Percentiles rank a stretch among this genome's conserved stretches.
phyloP scores from a whole-genome alignment of 2,888 invertebrate species.

The Tachina lurida region DNA sequence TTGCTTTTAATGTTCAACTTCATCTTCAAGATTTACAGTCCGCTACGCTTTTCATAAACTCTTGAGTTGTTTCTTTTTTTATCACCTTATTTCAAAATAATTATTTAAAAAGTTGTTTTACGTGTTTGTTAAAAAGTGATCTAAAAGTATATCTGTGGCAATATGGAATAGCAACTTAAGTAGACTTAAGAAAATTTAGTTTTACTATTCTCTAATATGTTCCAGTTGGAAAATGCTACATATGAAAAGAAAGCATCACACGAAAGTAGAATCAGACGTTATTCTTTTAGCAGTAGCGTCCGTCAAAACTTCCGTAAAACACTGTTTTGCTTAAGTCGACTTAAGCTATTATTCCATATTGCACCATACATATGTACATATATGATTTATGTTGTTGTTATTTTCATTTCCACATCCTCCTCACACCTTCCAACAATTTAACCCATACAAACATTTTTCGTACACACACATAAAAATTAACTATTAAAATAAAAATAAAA shows the following conservation, averaged over 20 bases:
- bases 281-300: not conserved
- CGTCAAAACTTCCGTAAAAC: not conserved
- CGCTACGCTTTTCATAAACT: not conserved
- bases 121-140: not conserved
- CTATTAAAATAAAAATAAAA: conserved; percentile 18
- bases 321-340: not conserved
- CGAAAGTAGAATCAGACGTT: too few relatives aligned
- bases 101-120: not conserved
- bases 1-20: not conserved
- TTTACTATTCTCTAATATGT: too few relatives aligned
- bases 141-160: too few relatives aligned
- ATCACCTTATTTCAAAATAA: conserved; percentile 31
- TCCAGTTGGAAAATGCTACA: too few relatives aligned
- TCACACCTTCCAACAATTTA: conserved; percentile 21
- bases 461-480: conserved; percentile 32
- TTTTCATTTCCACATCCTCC: conserved; percentile 45
- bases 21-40: not conserved
- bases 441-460: conserved; percentile 46
- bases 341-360: too few relatives aligned
- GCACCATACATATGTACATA: not conserved
- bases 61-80: not conserved
- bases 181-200: too few relatives aligned
- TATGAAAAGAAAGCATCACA: too few relatives aligned
- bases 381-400: conserved; percentile 21
- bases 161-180: too few relatives aligned